Percentiles rank a stretch among this genome's conserved stretches.
Evolutionary conservation across 1,140 invertebrate genomes (phyloP).

Genomic region (Drosophila tropicalis): DNA sequence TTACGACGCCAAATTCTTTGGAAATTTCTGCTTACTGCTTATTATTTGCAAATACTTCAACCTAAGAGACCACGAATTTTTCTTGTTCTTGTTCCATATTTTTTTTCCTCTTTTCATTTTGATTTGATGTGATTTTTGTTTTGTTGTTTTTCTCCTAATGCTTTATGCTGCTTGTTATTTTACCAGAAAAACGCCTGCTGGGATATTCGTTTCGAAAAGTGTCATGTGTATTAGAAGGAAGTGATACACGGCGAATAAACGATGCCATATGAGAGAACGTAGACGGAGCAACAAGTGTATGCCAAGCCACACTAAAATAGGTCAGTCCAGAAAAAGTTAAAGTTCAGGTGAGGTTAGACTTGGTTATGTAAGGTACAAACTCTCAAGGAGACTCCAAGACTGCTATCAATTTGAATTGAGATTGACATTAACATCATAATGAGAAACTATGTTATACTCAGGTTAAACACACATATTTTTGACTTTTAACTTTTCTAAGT

Average conservation of each 20-base stretch:
- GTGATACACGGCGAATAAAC: background rate
- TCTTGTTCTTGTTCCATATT: slow-evolving; percentile 27
- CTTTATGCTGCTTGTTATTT: slow-evolving; percentile 12
- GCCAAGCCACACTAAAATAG: slow-evolving; percentile 8
- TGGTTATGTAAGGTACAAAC: background rate
- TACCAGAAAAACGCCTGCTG: slow-evolving; percentile 32
- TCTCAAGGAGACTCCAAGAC: background rate
- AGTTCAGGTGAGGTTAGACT: background rate
- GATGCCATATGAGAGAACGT: background rate
- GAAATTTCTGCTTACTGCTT: slow-evolving; percentile 51
- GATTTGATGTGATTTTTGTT: slow-evolving; percentile 5
- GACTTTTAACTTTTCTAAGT: background rate
- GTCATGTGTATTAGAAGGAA: slow-evolving; percentile 37
- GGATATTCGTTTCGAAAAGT: slow-evolving; percentile 40
- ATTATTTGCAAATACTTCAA: slow-evolving; percentile 65
- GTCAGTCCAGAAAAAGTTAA: slow-evolving; percentile 7
- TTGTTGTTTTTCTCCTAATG: slow-evolving; percentile 3
- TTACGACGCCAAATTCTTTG: slow-evolving; percentile 53
- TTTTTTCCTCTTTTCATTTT: slow-evolving; percentile 1
- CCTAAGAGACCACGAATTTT: slow-evolving; percentile 32
- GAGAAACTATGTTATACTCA: too few relatives aligned
- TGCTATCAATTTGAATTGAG: too few relatives aligned
- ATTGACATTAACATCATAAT: too few relatives aligned
- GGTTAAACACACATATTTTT: too few relatives aligned
- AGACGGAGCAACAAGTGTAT: slow-evolving; percentile 43